Base-by-base conservation (phyloP, 37 sponge, comb jelly and placozoan species). In the Lycopodina hypogea region DNA sequence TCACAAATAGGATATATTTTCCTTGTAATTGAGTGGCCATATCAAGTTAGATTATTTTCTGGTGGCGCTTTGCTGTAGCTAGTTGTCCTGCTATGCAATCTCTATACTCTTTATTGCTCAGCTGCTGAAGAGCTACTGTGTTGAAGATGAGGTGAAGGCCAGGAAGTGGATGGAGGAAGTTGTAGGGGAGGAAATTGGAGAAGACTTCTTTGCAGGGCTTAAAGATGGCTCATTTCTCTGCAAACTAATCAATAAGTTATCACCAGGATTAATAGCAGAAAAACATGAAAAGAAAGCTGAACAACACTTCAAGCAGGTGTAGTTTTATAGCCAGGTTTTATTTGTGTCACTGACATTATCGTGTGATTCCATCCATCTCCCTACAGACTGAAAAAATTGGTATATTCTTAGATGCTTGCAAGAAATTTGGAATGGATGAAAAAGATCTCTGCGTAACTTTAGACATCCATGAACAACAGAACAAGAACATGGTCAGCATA, bases 101-200 rank as follows among this genome's bases (percentile, higher is more conserved):
- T 36, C 33, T 67, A 60, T 26, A 38, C 42, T n/a, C 6, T 34
- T 30, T 21, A 14, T 42, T 61, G 2, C 24, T 48, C 58, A 87
- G 89, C 53, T 61, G 19, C 79, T 78, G 2, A 80, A 71, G 3
- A 66, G 22, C 37, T 91, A 91, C 69, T 23, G 73, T n/a, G 41
- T 64, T 37, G 92, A 86, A 40, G 83, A 77, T 19, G 92, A 91
- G 61, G 83, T n/a, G 0, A 78, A 91, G 75, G 78, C 76, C 15
- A 72, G 79, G 32, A 66, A 19, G 26, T 91, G 92, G 92, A 79
- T 91, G 68, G 92, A 91, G 42, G 71, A 62, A 12, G 51, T 91
- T 1, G 52, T 69, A 11, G 87, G 68, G 8, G 87, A 86, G 55
- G 37, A 38, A 29, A 77, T 88, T 23, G 84, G 73, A 59, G 74